phyloP scores from a whole-genome alignment of 92 coral and sea anemone species.

The Siderastrea radians region DNA sequence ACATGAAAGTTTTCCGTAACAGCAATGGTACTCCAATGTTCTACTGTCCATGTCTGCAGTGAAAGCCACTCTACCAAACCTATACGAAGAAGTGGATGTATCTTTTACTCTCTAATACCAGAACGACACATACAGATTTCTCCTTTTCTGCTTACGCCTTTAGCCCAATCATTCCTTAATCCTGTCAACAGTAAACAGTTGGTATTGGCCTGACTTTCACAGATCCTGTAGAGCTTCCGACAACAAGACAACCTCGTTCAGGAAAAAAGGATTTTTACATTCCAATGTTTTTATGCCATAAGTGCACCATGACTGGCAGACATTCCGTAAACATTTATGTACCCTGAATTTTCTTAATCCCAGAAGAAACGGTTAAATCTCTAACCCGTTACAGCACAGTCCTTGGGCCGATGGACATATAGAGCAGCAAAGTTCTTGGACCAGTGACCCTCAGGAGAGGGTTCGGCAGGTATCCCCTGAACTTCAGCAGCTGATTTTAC shows the following conservation, averaged over 20 bases:
- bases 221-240: slow-evolving; percentile 35
- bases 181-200: slow-evolving; percentile 41
- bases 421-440: too few species aligned
- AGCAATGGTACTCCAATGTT: slow-evolving; percentile 57
- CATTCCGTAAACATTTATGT: too few species aligned
- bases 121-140: slow-evolving; percentile 25
- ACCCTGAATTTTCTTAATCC: too few species aligned
- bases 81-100: slow-evolving; percentile 67
- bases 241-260: slow-evolving; percentile 8
- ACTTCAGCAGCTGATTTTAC: too few species aligned
- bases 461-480: background rate
- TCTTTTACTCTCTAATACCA: slow-evolving; percentile 31
- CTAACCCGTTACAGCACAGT: too few species aligned
- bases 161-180: slow-evolving; percentile 39
- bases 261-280: slow-evolving; percentile 42
- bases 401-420: too few species aligned
- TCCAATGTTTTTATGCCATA: slow-evolving; percentile 33
- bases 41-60: slow-evolving; percentile 1
- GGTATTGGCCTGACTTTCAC: slow-evolving; percentile 26
- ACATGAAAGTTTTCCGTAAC: slow-evolving; percentile 43
- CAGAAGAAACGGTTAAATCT: too few species aligned
- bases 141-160: background rate
- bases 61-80: slow-evolving; percentile 53
- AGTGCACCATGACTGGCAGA: too few species aligned
- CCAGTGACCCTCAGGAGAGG: too few species aligned